Base-by-base conservation (phyloP, 1,140 invertebrate genomes). In the Yoshiicerus persimilis region DNA sequence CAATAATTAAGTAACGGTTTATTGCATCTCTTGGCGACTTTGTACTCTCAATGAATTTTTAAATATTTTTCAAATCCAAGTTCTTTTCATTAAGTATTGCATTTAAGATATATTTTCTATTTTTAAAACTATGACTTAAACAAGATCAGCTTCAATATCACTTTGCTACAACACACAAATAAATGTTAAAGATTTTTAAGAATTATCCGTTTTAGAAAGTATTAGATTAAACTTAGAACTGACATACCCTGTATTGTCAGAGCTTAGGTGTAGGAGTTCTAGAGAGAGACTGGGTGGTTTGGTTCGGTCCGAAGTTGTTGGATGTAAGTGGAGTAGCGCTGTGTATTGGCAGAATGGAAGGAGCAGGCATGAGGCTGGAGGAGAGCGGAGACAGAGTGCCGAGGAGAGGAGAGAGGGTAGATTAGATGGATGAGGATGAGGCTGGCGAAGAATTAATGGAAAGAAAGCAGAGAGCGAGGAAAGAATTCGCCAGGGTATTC, bases 341-440 rank as follows among this genome's bases (percentile, higher is more conserved):
- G 62, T 23, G 34, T 32, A 80, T 32, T 38, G 11, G 75, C n/a
- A 80, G 75, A 80, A 38, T 86, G 87, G 47, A 39, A 39, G 25
- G 39, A 86, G 64, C n/a, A 66, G 84, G 25, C 23, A 41, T 75
- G 23, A 75, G 87, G 47, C 56, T 13, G 32, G 62, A 66, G 38
- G 13, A 3, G 62, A 32, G 41, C 8, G 34, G 4, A 27, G 23
- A 66, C 32, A 56, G 36, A 88, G 66, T 41, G 34, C 2, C 25
- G 27, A 86, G 41, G 34, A 27, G 38, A 25, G 70, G 86, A 83
- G n/a, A 66, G 56, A 89, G 86, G 80, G 39, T 56, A 88, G 87
- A 88, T 88, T 88, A 88, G 87, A 88, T 88, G 87, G 80, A 84
- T 88, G 83, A 83, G 87, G 83, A 88, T 87, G 86, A 83, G 75